Evolutionary conservation across 1,140 invertebrate species (phyloP).

Genomic region (Bombus fervidus): DNA sequence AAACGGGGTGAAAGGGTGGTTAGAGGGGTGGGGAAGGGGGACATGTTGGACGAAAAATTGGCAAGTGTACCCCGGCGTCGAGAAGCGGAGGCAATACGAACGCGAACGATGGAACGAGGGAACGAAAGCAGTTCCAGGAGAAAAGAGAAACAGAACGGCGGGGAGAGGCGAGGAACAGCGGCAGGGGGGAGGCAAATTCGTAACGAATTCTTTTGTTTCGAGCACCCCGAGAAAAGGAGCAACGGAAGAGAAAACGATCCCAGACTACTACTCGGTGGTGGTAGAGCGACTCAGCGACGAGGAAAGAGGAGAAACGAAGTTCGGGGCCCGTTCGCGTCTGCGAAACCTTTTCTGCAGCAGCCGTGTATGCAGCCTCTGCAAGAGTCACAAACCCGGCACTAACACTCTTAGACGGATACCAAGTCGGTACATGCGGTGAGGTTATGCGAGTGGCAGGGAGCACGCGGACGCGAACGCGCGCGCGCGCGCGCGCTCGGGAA

Average conservation of each 20-base stretch:
- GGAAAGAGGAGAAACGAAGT: conserved; percentile 55
- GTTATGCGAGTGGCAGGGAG: conserved; percentile 12
- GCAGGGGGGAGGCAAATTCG: conserved; percentile 74
- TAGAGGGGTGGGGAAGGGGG: too few relatives aligned
- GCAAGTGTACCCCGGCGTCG: conserved; percentile 10
- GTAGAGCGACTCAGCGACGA: conserved; percentile 47
- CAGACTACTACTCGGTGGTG: conserved; percentile 68
- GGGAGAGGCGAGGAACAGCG: conserved; percentile 57
- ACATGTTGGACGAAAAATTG: conserved; percentile 41
- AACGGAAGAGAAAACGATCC: conserved; percentile 73
- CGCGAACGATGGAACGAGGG: conserved; percentile 13
- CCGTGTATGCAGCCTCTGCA: conserved; percentile 61
- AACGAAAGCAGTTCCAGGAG: conserved; percentile 23
- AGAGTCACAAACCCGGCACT: conserved; percentile 59
- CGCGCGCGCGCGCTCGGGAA: conserved; percentile 71
- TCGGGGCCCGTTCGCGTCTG: conserved; percentile 57
- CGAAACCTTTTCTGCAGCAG: conserved; percentile 70
- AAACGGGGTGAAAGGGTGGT: not conserved
- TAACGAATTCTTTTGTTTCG: conserved; percentile 81
- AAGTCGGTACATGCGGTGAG: not conserved
- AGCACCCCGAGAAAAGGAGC: conserved; percentile 77
- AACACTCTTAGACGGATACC: conserved; percentile 13
- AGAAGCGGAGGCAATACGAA: conserved; percentile 27
- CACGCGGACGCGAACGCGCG: conserved; percentile 62
- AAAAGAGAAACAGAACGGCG: conserved; percentile 24